A percentile compares a stretch with the other conserved stretches of the same genome.
These are phyloP conservation scores for Larimichthys crocea DNA, from an alignment of 2,113 vertebrate genomes.

Conservation along the genomic window DNA sequence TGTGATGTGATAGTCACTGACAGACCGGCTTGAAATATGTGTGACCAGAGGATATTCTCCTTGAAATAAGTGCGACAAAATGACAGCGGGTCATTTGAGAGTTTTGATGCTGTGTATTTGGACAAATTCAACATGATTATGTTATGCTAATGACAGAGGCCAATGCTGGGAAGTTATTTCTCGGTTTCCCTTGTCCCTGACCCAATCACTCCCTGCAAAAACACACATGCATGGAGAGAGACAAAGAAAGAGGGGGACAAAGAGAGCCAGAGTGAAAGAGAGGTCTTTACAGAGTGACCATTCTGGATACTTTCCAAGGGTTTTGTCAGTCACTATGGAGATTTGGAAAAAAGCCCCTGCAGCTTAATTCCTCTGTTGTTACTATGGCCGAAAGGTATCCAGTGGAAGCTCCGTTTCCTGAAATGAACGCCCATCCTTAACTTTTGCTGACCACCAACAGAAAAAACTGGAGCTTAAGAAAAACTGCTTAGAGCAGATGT, in stretches of 20 bases:
- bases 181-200: constrained; percentile 33
- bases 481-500: not conserved
- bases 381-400: constrained; percentile 64
- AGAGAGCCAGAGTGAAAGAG: constrained; percentile 35
- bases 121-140: not conserved
- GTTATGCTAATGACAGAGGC: not conserved
- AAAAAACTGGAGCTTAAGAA: constrained; percentile 14
- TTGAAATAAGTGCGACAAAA: constrained; percentile 39
- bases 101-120: constrained; percentile 4
- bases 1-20: constrained; percentile 51
- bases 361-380: constrained; percentile 72
- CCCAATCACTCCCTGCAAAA: constrained; percentile 41
- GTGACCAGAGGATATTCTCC: constrained; percentile 32
- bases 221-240: constrained; percentile 36
- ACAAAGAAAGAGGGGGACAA: constrained; percentile 63
- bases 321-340: constrained; percentile 75
- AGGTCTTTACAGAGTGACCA: constrained; percentile 64
- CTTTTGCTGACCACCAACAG: constrained; percentile 26
- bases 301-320: constrained; percentile 74
- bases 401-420: constrained; percentile 38
- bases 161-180: constrained; percentile 10
- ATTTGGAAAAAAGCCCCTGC: constrained; percentile 69
- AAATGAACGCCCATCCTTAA: constrained; percentile 17
- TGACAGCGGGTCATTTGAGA: constrained; percentile 8
- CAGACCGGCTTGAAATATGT: constrained; percentile 40